These are phyloP conservation scores for Mesorhabditis spiculigera DNA, from an alignment of 2,888 invertebrate species.

Conservation along the genomic window DNA sequence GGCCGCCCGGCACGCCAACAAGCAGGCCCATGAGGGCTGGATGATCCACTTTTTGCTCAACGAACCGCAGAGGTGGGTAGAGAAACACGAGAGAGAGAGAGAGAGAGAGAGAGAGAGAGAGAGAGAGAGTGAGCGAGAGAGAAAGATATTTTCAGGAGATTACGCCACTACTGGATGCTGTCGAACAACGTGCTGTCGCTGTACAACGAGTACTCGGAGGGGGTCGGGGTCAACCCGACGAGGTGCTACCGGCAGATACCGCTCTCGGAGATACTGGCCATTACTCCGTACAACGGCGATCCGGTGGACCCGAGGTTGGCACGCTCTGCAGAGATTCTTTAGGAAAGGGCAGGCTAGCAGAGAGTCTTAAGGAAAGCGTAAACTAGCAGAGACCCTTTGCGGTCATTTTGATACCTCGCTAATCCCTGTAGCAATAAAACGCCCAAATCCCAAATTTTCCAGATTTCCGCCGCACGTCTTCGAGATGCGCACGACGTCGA, in stretches of 20 bases:
- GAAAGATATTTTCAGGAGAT: constrained; percentile 23
- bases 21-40: constrained; percentile 53
- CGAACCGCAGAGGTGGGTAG: constrained; percentile 36
- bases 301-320: constrained; percentile 35
- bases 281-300: constrained; percentile 51
- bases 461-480: constrained; percentile 57
- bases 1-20: constrained; percentile 22
- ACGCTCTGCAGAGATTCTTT: background rate
- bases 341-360: background rate
- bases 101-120: background rate
- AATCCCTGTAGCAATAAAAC: no score
- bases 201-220: constrained; percentile 55
- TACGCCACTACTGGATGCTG: constrained; percentile 58
- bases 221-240: constrained; percentile 31
- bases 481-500: constrained; percentile 52
- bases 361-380: no score
- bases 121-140: background rate
- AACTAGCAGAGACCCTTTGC: no score
- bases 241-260: constrained; percentile 48
- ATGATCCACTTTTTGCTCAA: constrained; percentile 54
- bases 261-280: constrained; percentile 49
- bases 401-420: no score
- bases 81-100: background rate
- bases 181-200: constrained; percentile 46
- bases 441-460: background rate